Evolutionary conservation across 2,888 invertebrate genomes (phyloP), one percentile per base, ranked within the genome.

Genomic region (Crioceris asparagi): DNA sequence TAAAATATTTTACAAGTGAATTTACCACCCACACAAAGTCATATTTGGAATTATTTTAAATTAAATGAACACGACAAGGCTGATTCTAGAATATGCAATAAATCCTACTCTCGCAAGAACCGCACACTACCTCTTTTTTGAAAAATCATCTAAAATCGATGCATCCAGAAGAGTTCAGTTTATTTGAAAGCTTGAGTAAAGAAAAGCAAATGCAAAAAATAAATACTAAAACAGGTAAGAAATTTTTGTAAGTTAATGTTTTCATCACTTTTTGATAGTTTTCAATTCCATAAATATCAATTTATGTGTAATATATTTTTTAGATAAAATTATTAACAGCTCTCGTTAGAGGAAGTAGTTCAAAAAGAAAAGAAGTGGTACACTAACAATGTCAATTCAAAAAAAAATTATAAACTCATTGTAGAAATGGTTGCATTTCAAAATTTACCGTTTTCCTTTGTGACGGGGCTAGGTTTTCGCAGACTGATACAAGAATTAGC

Each of bases 311-410:
- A 35, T 12, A 18, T 27, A 17, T 11, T 27, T 27, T 25, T 27
- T 17, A 26, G 26, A 26, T 35, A 16, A 26, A 35, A 35, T 26
- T 12, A 35, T 26, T 14, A 35, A 35, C 26, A 17, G 27, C 35
- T 27, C 4, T 27, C 35, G 12, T 27, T 34, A 34, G 34, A 34
- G 17, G 26, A 34, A 34, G 17, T 26, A n/a, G 11, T 23, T 34
- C 34, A 15, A 35, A 27, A 35, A 27, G 17, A 35, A 27, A 35
- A 27, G 27, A 35, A 32, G 19, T 32, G 35, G 17, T 26, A 35
- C 35, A 11, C 15, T 17, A 26, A 27, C 16, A 27, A 35, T 27
- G 26, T 17, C 18, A 27, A 27, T n/a, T n/a, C n/a, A n/a, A n/a
- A n/a, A n/a, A n/a, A n/a, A n/a, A n/a, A n/a, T n/a, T n/a, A n/a